Base-by-base conservation (phyloP, 1,140 invertebrate genomes). In the Hypsibius dujardini region DNA sequence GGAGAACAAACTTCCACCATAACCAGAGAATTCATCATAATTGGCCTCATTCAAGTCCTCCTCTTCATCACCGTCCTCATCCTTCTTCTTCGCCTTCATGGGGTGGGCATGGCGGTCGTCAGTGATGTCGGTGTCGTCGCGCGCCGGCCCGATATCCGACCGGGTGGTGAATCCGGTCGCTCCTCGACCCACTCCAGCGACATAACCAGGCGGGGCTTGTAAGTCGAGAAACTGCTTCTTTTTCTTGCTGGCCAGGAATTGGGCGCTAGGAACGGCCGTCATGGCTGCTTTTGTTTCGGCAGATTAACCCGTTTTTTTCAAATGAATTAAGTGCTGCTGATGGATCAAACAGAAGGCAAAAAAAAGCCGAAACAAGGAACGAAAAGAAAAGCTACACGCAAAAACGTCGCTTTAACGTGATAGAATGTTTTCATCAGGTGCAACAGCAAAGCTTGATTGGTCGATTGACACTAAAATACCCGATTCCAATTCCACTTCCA, bases 31-130 rank as follows among this genome's bases (percentile, higher is more conserved):
- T 83, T 99, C 96, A 84, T 99, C 96, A 84, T 95, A 99, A 82
- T 99, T 99, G 2, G 93, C 93, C 81, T 99, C 96, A 82, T 98
- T 99, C 72, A 98, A 85, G 83, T 98, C 95, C 82, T 96, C 93
- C 78, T 96, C 92, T 76, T 94, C 92, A 67, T 42, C 62, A 80
- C 78, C 74, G 78, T 92, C 76, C 93, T 94, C 73, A 90, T 87
- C 77, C 90, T 86, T 76, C 91, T 90, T 67, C 86, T 88, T 47
- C 74, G 46, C 70, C 73, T 46, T 62, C 72, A 75, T 74, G 47
- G 93, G 92, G 50, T 91, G 91, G 1, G 93, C 92, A 84, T 97
- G 93, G 69, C 92, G 84, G 78, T 97, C 92, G 82, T 97, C 93
- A 7, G 87, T 90, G 60, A 97, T 93, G 83, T 98, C 95, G 81